Percentiles rank a stretch among this genome's conserved stretches.
Conservation (phyloP, 2,797 vertebrate species). For the Sebastes cheni region DNA sequence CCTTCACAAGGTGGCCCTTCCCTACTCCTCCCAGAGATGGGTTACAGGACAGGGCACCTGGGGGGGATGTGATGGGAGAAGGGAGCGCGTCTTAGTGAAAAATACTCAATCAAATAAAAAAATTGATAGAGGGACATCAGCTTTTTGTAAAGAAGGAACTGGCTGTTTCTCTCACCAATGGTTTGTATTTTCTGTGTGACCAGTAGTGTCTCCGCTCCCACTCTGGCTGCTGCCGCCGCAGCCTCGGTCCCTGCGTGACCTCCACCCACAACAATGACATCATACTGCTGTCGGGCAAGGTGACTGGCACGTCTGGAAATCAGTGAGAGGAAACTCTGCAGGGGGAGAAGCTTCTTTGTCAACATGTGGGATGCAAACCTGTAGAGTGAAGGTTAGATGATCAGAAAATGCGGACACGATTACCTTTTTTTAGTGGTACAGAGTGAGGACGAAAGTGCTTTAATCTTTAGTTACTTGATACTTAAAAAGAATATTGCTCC, state of each 20-base stretch:
- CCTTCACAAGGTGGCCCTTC: conserved; percentile 95
- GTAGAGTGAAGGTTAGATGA: not conserved
- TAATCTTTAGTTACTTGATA: not conserved
- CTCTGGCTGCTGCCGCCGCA: conserved; percentile 84
- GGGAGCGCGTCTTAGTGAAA: not conserved
- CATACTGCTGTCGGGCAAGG: conserved; percentile 66
- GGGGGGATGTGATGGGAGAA: not conserved
- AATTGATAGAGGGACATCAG: not conserved
- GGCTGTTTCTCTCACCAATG: conserved; percentile 82
- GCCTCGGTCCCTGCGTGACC: conserved; percentile 87
- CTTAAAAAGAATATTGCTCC: too few relatives aligned
- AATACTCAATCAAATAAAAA: not conserved
- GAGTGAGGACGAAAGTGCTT: not conserved
- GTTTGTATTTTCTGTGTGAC: conserved; percentile 90
- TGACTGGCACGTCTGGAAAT: conserved; percentile 55
- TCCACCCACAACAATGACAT: conserved; percentile 87
- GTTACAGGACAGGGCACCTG: conserved; percentile 96
- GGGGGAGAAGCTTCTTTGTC: conserved; percentile 56
- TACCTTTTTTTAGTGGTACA: not conserved
- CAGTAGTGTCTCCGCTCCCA: conserved; percentile 88
- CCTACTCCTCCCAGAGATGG: conserved; percentile 96
- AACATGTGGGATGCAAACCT: conserved; percentile 72
- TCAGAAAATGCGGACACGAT: not conserved
- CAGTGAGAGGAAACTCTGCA: conserved; percentile 39
- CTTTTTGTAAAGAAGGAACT: not conserved